These are phyloP conservation scores for Hirtodrosophila alboralis DNA, from an alignment of 2,888 invertebrate species.

Conservation along the genomic window DNA sequence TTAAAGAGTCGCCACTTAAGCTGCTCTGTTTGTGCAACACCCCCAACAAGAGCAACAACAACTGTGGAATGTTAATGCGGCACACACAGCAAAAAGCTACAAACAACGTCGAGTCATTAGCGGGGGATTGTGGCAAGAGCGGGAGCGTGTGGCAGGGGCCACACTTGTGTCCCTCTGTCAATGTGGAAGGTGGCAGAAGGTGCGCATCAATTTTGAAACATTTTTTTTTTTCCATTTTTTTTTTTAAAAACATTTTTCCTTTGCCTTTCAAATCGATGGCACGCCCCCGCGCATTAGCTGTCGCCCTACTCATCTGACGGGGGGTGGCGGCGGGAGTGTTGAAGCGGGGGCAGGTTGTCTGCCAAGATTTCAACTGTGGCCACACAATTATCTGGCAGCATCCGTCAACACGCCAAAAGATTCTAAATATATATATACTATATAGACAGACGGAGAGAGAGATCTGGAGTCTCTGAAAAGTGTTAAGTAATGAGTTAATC, in stretches of 20 bases:
- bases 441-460: no score
- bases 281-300: constrained; percentile 53
- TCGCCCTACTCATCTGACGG: background rate
- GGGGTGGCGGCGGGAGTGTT: no score
- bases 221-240: constrained; percentile 26
- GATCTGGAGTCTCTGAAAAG: constrained; percentile 56
- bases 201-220: constrained; percentile 75
- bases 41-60: constrained; percentile 37
- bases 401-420: constrained; percentile 55
- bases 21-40: constrained; percentile 59
- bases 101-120: constrained; percentile 72
- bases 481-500: constrained; percentile 83
- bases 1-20: constrained; percentile 56
- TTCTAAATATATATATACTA: no score
- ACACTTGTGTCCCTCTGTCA: constrained; percentile 54
- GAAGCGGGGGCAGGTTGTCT: no score
- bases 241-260: constrained; percentile 46
- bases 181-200: constrained; percentile 64
- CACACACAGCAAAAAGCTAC: constrained; percentile 50
- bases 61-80: constrained; percentile 72
- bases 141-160: background rate
- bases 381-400: constrained; percentile 76
- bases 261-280: constrained; percentile 60
- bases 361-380: constrained; percentile 62
- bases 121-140: background rate